Evolutionary conservation across 2,888 invertebrate species (phyloP).

Genomic region (Drosophila fulvimacula): DNA sequence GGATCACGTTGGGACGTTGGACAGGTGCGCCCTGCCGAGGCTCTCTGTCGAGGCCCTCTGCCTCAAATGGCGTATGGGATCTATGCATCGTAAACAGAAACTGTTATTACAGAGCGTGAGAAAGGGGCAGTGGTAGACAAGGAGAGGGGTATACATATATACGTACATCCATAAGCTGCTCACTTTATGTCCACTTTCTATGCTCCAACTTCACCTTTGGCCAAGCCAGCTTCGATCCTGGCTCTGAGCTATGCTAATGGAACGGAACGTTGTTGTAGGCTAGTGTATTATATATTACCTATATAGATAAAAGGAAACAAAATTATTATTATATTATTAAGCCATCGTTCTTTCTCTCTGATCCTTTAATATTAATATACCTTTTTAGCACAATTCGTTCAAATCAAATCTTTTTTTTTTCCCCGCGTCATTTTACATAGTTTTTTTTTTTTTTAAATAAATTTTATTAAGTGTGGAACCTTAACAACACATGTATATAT

Average conservation of each 20-base stretch:
- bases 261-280: background rate
- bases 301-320: no score
- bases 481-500: no score
- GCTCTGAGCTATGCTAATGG: background rate
- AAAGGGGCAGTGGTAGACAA: background rate
- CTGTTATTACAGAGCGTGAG: background rate
- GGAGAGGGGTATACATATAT: background rate
- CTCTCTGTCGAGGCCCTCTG: background rate
- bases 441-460: no score
- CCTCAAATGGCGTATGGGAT: conserved; percentile 3
- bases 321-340: no score
- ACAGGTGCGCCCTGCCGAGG: conserved; percentile 50
- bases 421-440: no score
- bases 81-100: conserved; percentile 7
- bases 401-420: no score
- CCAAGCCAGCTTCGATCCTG: background rate
- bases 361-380: no score
- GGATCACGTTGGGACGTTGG: conserved; percentile 43
- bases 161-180: background rate
- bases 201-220: background rate
- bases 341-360: no score
- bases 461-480: no score
- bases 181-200: conserved; percentile 6
- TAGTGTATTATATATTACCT: no score
- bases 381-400: no score